Conservation (phyloP, 2,113 vertebrate species). For the Heloderma charlesbogerti region DNA sequence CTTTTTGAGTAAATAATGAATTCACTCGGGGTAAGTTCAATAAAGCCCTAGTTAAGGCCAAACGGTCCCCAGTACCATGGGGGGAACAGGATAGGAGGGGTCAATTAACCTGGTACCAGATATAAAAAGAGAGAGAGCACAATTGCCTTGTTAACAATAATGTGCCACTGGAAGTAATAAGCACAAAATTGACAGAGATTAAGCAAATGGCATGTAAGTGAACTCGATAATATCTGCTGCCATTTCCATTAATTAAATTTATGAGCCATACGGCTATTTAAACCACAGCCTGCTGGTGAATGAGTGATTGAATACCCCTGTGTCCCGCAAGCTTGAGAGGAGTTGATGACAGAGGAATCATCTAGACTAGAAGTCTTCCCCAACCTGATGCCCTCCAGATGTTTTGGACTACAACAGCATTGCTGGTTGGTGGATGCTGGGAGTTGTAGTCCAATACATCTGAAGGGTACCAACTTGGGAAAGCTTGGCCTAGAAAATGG, state of each 20-base stretch:
- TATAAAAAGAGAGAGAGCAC: not conserved
- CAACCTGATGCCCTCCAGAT: too few relatives aligned
- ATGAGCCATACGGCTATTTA: slow-evolving; percentile 22
- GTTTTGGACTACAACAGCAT: too few relatives aligned
- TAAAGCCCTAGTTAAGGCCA: too few relatives aligned
- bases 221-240: slow-evolving; percentile 19
- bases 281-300: not conserved
- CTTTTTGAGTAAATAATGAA: too few relatives aligned
- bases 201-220: slow-evolving; percentile 23
- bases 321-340: not conserved
- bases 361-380: not conserved
- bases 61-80: not conserved
- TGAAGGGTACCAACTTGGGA: too few relatives aligned
- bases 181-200: slow-evolving; percentile 30
- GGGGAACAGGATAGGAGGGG: not conserved
- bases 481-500: not conserved
- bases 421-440: too few relatives aligned
- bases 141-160: slow-evolving; percentile 31
- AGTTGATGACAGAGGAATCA: not conserved
- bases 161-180: slow-evolving; percentile 24
- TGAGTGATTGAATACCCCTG: not conserved
- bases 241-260: slow-evolving; percentile 37
- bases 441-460: too few relatives aligned
- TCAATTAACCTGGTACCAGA: not conserved
- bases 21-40: too few relatives aligned